Evolutionary conservation across 2,888 invertebrate species (phyloP), one percentile per base, ranked within the genome.

Genomic region (Agrotis segetum): DNA sequence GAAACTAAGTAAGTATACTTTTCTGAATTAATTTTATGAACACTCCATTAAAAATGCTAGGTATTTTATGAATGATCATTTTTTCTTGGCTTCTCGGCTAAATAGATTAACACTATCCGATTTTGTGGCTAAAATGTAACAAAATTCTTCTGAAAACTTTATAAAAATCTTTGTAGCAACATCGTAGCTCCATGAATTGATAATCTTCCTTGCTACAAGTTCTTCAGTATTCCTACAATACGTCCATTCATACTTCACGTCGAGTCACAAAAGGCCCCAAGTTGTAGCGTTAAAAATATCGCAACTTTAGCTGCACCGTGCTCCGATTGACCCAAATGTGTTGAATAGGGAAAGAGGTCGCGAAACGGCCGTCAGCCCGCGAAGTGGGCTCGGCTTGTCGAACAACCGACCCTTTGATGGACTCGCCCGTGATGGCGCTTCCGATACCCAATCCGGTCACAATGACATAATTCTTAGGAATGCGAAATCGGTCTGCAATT

Each of bases 321-420:
- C 62, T 66, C 70, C 87, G 88, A 91, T 90, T 92, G 93, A 93
- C 92, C 92, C 85, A 91, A 90, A 92, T 92, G 85, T 83, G 81
- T 72, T 87, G 87, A 90, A 91, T 88, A 85, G 85, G 74, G 81
- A 89, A 86, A 81, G 85, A 88, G 90, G 89, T 87, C 89, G 85
- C 80, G 79, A 79, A 81, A 72, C 74, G 78, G 56, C 70, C 59
- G 69, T 70, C 62, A 77, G 79, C 53, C 66, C 63, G 69, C 70
- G 60, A 77, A 85, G 77, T 74, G 81, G 85, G 87, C 81, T 87
- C 83, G 87, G 85, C 83, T 82, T 64, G 85, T 55, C 75, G 74
- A 74, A 80, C 80, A 82, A 85, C 77, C 86, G 79, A 87, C 87
- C 85, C 90, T 89, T 90, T 91, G 87, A 88, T 83, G 79, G 83